Evolutionary conservation across 1,140 invertebrate genomes (phyloP), one percentile per base, ranked within the genome.

Genomic region (Drosophila leontia): DNA sequence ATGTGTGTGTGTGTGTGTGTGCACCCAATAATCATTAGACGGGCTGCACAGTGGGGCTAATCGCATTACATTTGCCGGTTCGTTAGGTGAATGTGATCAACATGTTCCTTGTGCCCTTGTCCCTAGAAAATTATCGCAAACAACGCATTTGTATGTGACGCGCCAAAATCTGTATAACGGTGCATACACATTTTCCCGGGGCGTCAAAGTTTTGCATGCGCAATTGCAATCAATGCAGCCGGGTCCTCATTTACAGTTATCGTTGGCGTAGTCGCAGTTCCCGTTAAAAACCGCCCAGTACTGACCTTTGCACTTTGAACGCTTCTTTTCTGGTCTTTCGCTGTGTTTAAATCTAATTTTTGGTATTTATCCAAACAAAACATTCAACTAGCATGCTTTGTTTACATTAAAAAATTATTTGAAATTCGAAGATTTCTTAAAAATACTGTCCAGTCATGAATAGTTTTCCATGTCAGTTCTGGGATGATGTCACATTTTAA

Each of bases 141-240:
- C 26, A 23, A 34, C 32, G 35, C 32, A 47, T 32, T 26, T 47
- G 13, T 45, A 12, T 19, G 29, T 7, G 53, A 50, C 23, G 67
- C 53, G 69, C 67, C 53, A 59, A 59, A 50, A 41, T 29, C 45
- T 71, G 29, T 71, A 72, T 72, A 72, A 59, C 69, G 67, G 65
- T 71, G 69, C 44, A 72, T 72, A 72, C 69, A 71, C 44, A 35
- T 23, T 72, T 41, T 71, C 45, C 39, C 67, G 39, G 60, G 67
- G 67, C 67, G 64, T 69, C 11, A 13, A 55, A 45, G 45, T 42
- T 45, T 59, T 72, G 53, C 67, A 72, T 72, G 69, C 70, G 70
- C 70, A 74, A 42, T 58, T 51, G 45, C 37, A 65, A 62, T 39
- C 34, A 26, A 44, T 60, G 68, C 67, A 68, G 37, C 56, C 29